Base-by-base conservation (phyloP, 2,888 invertebrate species). In the Podabrus alpinus region DNA sequence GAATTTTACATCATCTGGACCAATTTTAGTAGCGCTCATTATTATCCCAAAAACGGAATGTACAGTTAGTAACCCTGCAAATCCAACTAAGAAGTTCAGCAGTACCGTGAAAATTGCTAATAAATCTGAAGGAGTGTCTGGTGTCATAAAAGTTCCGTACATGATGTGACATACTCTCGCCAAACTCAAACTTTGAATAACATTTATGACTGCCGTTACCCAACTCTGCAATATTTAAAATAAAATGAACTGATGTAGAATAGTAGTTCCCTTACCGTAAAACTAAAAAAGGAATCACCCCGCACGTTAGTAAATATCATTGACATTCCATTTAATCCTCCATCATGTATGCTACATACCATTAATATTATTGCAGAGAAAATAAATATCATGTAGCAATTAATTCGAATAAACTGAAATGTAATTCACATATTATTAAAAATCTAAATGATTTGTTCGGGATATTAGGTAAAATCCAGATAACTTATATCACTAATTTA, bases 121-220 rank as follows among this genome's bases (percentile, higher is more conserved):
- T 1, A 80, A 24, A 16, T 77, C 81, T 19, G 78, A 66, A 24
- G 76, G 15, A 9, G 69, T 70, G 1, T 62, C 62, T 1, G 75
- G 64, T 1, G 61, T 59, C 68, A 81, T 69, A 60, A 75, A 78
- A 17, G 79, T 78, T 11, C 81, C 81, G 61, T 73, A 78, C 24
- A 78, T 72, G 10, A 79, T 73, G 45, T 78, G 75, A 45, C 74
- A 73, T 3, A 72, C 74, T 25, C 77, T 75, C 13, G 72, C 73
- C 5, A 80, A 59, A 21, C 74, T 73, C 45, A 80, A 69, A 9
- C 59, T 17, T 10, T 45, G n/a, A 1, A 78, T 10, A 3, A 78
- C 73, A 24, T 73, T 67, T 1, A 10, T 25, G 9, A 79, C 17
- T 9, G 80, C 74, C 1, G 15, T 16, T 25, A 16, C 59, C 81